Evolutionary conservation across 1,140 invertebrate genomes (phyloP).

Genomic region (Dinoponera quadriceps): DNA sequence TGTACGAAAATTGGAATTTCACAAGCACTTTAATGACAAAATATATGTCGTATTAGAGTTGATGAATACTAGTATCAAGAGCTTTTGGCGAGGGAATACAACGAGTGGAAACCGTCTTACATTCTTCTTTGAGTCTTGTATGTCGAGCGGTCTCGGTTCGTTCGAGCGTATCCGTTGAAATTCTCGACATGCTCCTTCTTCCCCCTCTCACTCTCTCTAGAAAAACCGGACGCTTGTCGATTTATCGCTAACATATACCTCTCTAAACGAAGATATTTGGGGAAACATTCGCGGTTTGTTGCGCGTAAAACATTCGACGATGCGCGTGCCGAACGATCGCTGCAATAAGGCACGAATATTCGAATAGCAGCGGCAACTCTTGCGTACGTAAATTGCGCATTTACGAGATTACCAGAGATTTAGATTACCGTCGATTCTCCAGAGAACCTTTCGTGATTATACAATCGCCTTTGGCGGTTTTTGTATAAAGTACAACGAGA

Average conservation of each 20-base stretch:
- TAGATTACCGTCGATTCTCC: not conserved
- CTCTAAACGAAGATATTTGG: conserved; percentile 53
- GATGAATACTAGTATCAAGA: conserved; percentile 8
- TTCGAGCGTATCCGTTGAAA: conserved; percentile 57
- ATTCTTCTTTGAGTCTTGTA: conserved; percentile 47
- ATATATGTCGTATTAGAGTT: conserved; percentile 34
- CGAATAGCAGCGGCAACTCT: not conserved
- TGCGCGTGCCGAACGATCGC: conserved; percentile 20
- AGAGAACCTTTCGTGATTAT: not conserved
- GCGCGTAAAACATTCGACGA: conserved; percentile 43
- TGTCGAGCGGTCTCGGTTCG: conserved; percentile 45
- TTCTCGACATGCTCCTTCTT: conserved; percentile 48
- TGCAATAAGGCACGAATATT: conserved; percentile 32
- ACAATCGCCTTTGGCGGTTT: not conserved
- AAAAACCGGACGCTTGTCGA: conserved; percentile 59
- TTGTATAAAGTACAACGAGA: no score
- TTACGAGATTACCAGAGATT: not conserved
- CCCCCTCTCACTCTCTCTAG: conserved; percentile 8
- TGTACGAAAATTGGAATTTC: conserved; percentile 19
- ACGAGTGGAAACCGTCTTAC: conserved; percentile 47
- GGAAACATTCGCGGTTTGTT: conserved; percentile 55
- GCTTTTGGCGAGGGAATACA: conserved; percentile 27
- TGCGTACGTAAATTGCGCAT: not conserved
- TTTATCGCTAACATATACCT: conserved; percentile 56
- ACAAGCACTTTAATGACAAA: conserved; percentile 22